Evolutionary conservation across 2,797 vertebrate genomes (phyloP), one percentile per base, ranked within the genome.

Genomic region (Gadopsis bispinosus): DNA sequence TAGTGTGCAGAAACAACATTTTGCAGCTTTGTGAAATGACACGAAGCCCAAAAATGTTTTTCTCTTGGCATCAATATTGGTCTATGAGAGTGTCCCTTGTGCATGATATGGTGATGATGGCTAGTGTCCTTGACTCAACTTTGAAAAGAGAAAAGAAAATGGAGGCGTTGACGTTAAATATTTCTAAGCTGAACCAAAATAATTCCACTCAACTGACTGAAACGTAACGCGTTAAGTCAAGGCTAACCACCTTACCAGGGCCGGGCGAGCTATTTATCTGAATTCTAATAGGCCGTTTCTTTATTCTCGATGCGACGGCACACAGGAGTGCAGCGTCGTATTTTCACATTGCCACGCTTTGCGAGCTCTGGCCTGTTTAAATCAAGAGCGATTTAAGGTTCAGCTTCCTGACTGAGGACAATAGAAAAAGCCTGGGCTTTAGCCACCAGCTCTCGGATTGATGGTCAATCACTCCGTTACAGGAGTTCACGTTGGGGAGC

Each of bases 401-500:
- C 50, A 56, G 59, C 54, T 37, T 56, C 26, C 60, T 12, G 9
- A 48, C 33, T 59, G 53, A 65, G 53, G 9, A 26, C 31, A 37
- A 50, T 19, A 12, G n/a, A 11, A 26, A 39, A 22, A 55, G 12
- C 26, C 17, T 43, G 5, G 0, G 14, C 6, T 43, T 63, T n/a
- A 29, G 37, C 26, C 48, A 45, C 60, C 50, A 26, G 41, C 53
- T n/a, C 20, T 43, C 39, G n/a, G 33, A 68, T 35, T 45, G 58
- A 68, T 50, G 22, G 50, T 61, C 47, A 58, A 51, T 53, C 48
- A 22, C 58, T 68, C 56, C 50, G 62, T 68, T 39, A 59, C 19
- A 43, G 48, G 17, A 20, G 26, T 11, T 66, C 62, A 60, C 48
- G 35, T 5, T 45, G 20, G 13, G 55, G 55, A 51, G 35, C 47